Evolutionary conservation across 2,113 vertebrate species (phyloP), one percentile per base, ranked within the genome.

Genomic region (Eolophus roseicapilla): DNA sequence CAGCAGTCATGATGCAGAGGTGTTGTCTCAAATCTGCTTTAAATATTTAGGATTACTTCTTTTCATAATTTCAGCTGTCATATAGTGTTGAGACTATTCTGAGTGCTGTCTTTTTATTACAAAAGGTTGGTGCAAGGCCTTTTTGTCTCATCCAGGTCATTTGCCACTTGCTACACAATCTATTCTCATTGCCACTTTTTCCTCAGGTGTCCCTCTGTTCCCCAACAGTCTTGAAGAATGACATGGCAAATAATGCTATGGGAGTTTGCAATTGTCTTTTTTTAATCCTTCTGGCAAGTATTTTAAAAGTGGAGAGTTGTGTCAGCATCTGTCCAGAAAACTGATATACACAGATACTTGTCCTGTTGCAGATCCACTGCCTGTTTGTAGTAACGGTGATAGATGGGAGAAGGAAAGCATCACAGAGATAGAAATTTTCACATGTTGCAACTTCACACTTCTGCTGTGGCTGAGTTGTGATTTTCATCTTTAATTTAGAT

Each of bases 291-390:
- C 27, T 47, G 35, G 14, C 24, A 47, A 1, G 1, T 31, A 50
- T 35, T 69, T 79, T 69, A 35, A 69, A 82, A 62, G 64, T 11
- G 3, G 19, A n/a, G 8, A n/a, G 7, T 37, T 53, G 9, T 46
- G 17, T 50, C 82, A 67, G 6, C 18, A 9, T 59, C 55, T 23
- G 10, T 18, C 27, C 12, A 29, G 55, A 82, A 8, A 62, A 37
- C 17, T 27, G 35, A 49, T 49, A 24, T 39, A 35, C 5, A 5
- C 5, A 10, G 7, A 21, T 24, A 14, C 7, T 43, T 1, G 1
- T 7, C 17, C 17, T 5, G 33, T 60, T 46, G 28, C 7, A 24
- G 20, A 31, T 13, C 31, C 44, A 31, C 11, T 28, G 20, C 10
- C 63, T 47, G 9, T 75, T 75, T 39, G 6, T n/a, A 18, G 41